Evolutionary conservation across 2,113 vertebrate species (phyloP).

Genomic region (Nipponia nippon): DNA sequence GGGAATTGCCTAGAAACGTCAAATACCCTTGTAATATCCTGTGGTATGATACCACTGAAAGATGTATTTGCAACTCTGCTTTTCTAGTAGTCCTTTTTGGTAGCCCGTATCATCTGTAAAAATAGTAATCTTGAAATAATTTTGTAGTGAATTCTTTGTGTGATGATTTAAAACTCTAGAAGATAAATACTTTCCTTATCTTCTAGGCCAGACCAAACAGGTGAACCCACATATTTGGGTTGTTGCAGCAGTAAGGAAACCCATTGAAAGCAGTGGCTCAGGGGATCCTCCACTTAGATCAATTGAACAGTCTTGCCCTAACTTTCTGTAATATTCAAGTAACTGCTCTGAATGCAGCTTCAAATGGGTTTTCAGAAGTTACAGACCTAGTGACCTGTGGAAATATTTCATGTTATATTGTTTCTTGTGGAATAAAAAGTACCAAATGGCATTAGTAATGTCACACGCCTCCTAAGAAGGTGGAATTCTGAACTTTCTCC

Average conservation of each 20-base stretch:
- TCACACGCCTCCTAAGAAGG: neutral
- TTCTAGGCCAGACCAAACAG: neutral
- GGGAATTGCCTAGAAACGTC: neutral
- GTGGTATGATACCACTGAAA: neutral
- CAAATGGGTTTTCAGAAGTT: neutral
- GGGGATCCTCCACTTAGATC: neutral
- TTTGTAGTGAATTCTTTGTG: neutral
- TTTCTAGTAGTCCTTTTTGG: neutral
- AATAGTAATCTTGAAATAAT: neutral
- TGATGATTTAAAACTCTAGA: neutral
- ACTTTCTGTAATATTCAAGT: neutral
- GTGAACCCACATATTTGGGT: neutral
- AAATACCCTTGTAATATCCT: neutral
- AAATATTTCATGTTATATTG: neutral
- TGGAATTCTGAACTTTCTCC: neutral
- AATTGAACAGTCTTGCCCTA: neutral
- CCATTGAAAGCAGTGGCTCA: neutral
- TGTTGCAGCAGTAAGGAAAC: neutral
- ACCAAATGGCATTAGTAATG: neutral
- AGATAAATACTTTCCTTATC: neutral
- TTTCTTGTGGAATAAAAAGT: neutral
- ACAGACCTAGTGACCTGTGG: neutral
- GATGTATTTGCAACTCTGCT: neutral
- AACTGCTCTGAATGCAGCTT: neutral
- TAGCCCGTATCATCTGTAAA: neutral